Base-by-base conservation (phyloP, 2,888 invertebrate genomes). In the Dexiosoma caninum region DNA sequence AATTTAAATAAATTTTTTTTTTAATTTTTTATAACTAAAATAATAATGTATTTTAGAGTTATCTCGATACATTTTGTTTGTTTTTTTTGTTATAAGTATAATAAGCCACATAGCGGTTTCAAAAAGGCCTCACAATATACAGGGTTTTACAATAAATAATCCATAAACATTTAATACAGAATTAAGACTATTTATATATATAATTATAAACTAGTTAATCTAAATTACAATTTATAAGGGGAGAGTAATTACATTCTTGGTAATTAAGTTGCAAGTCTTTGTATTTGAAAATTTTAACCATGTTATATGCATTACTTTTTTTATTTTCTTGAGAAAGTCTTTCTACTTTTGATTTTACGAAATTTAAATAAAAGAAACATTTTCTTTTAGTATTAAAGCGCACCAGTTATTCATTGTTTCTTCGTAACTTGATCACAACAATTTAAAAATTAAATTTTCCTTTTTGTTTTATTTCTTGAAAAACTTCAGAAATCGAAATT, bases 31-130 rank as follows among this genome's bases (percentile, higher is more conserved):
- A 21, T 66, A 75, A 49, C 66, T 71, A 60, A 46, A 35, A 30
- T 35, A 37, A 35, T n/a, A n/a, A n/a, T n/a, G n/a, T n/a, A n/a
- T 37, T 44, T 75, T 60, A 67, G 79, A 81, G 66, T 49, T 71
- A 59, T 83, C 84, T 78, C 77, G 32, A 19, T 55, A 27, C 37
- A 81, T 82, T 62, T 77, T 55, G 32, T 62, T 10, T 21, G 21
- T 23, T 81, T 78, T 59, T 37, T 49, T 55, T n/a, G 60, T 30
- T 6, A 37, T 69, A 44, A 67, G 78, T 83, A 51, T 83, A 83
- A 76, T 86, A 89, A 89, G 89, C 87, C 89, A 89, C 89, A 84
- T 84, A 88, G 86, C 87, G 89, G 89, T 89, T 86, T 85, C 79
- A 88, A 40, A 77, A 71, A 89, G 88, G 87, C 88, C 88, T 86